These are phyloP conservation scores for Yponomeuta cagnagella DNA, from an alignment of 2,888 invertebrate genomes.

Conservation along the genomic window DNA sequence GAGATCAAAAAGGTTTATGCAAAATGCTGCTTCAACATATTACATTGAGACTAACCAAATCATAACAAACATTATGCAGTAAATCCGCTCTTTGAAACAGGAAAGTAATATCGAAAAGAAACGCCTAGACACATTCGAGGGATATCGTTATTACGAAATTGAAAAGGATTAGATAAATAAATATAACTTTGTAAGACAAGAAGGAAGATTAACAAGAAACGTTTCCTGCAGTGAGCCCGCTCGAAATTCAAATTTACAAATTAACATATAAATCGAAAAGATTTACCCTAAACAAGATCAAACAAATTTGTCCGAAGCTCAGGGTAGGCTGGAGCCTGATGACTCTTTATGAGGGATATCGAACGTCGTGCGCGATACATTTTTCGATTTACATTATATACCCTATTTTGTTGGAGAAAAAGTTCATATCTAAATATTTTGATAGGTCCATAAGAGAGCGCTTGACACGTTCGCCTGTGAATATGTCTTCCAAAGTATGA, in stretches of 20 bases:
- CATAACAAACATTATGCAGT: neutral
- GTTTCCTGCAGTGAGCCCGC: slow-evolving; percentile 46
- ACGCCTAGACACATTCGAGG: neutral
- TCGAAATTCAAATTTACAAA: slow-evolving; percentile 68
- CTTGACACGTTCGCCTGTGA: slow-evolving; percentile 20
- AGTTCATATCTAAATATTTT: slow-evolving; percentile 31
- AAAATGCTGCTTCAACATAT: neutral
- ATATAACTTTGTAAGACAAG: slow-evolving; percentile 36
- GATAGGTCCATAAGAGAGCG: slow-evolving; percentile 19
- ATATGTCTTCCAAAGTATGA: slow-evolving; percentile 19
- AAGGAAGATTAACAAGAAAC: slow-evolving; percentile 55
- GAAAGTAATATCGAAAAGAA: neutral
- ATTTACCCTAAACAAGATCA: slow-evolving; percentile 72
- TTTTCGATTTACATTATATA: slow-evolving; percentile 46
- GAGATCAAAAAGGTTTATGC: neutral
- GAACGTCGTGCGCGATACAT: slow-evolving; percentile 35
- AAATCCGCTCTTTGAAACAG: neutral
- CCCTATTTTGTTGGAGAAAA: slow-evolving; percentile 36
- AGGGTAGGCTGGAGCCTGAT: slow-evolving; percentile 46
- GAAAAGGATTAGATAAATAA: slow-evolving; percentile 36
- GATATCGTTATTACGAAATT: slow-evolving; percentile 27
- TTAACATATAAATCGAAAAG: slow-evolving; percentile 74
- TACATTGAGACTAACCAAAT: neutral
- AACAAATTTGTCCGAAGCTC: slow-evolving; percentile 66
- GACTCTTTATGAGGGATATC: slow-evolving; percentile 54